phyloP scores from a whole-genome alignment of 2,888 invertebrate species.

The Malacosoma neustria region DNA sequence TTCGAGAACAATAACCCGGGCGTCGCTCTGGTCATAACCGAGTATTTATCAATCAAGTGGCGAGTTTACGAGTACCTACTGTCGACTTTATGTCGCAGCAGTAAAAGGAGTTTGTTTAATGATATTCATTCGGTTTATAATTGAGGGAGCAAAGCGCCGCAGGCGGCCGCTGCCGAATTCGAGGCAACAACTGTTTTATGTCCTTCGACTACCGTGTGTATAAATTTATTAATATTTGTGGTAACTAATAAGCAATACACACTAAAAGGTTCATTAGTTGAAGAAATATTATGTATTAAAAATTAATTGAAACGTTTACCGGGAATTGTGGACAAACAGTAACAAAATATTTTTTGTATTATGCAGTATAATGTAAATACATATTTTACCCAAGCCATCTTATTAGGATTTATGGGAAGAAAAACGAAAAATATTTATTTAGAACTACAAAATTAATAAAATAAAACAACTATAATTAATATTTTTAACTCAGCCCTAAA shows the following conservation, averaged over 20 bases:
- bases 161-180: constrained; percentile 53
- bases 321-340: too few relatives aligned
- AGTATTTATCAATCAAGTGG: constrained; percentile 49
- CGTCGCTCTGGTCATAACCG: constrained; percentile 29
- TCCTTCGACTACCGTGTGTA: constrained; percentile 25
- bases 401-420: too few relatives aligned
- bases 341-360: too few relatives aligned
- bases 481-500: too few relatives aligned
- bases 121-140: constrained; percentile 35
- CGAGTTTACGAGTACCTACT: constrained; percentile 41
- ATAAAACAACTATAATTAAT: too few relatives aligned
- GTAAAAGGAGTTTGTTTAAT: constrained; percentile 39
- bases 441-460: too few relatives aligned
- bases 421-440: too few relatives aligned
- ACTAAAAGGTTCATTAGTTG: neutral
- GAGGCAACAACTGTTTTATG: constrained; percentile 37
- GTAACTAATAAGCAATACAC: constrained; percentile 11
- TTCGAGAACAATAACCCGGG: constrained; percentile 32
- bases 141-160: constrained; percentile 40
- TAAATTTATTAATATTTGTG: constrained; percentile 14
- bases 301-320: too few relatives aligned
- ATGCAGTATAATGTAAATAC: too few relatives aligned
- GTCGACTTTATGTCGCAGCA: constrained; percentile 34
- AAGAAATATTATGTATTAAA: too few relatives aligned
- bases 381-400: too few relatives aligned